Evolutionary conservation across 2,797 vertebrate species (phyloP), one percentile per base, ranked within the genome.

Genomic region (Odontamblyopus rebecca): DNA sequence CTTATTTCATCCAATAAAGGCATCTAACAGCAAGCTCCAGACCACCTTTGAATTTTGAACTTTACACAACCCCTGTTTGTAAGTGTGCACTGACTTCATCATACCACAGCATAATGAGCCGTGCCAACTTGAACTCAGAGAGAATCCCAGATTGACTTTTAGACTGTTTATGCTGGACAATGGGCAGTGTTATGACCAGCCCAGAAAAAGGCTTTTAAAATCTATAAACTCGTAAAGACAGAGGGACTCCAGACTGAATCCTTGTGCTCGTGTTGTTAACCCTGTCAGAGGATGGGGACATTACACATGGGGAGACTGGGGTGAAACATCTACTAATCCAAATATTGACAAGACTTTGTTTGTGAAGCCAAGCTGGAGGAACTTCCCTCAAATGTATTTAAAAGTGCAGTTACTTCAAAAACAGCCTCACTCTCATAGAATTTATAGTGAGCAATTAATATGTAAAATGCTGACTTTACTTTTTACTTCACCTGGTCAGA

Each of bases 341-440:
- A 93, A 91, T 91, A 89, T 89, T 91, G 87, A 92, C 88, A 79
- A 77, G 79, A 83, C 76, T 82, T 70, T 69, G 60, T 75, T 41
- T 66, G 64, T 32, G 41, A 27, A 50, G 13, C 26, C 13, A 9
- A 44, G n/a, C 18, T 63, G 35, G n/a, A 41, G 38, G n/a, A 63
- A 63, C 30, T 38, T 19, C 30, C 6, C 48, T 27, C 18, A 38
- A 23, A 62, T 13, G 61, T 38, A 38, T 53, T 67, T 16, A 4
- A 35, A 41, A 26, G 35, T 44, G 18, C 27, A 19, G 29, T 60
- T 16, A 41, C 35, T 26, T 41, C 11, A 63, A 26, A 38, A 57
- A 57, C 11, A n/a, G 18, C 19, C 19, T 9, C 2, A 53, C 11
- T 41, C 38, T 11, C 9, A 8, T 54, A n/a, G 7, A 54, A 23